Evolutionary conservation across 2,797 vertebrate genomes (phyloP).

Genomic region (Numenius phaeopus): DNA sequence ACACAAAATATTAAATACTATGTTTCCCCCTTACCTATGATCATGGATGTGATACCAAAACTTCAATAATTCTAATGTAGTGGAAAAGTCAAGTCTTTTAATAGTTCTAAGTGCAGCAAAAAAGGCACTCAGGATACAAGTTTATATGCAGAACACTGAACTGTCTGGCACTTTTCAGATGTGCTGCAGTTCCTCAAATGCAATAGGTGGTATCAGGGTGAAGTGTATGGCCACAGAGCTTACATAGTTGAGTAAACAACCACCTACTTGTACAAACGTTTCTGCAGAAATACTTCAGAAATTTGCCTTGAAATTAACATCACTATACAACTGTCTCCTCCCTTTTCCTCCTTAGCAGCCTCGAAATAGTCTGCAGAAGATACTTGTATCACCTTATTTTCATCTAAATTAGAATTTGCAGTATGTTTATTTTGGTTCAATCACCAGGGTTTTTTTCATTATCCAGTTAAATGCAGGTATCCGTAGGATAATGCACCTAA

Average conservation of each 20-base stretch:
- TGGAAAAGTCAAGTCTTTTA: not conserved
- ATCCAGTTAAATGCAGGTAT: not conserved
- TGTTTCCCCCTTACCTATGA: not conserved
- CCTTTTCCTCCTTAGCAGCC: not conserved
- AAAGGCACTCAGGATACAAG: not conserved
- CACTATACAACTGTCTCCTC: not conserved
- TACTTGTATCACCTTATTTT: slow-evolving; percentile 11
- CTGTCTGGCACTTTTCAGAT: not conserved
- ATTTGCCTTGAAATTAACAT: not conserved
- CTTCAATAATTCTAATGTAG: not conserved
- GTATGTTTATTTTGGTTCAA: not conserved
- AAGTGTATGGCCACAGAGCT: not conserved
- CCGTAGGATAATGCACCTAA: not conserved
- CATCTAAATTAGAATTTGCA: slow-evolving; percentile 4
- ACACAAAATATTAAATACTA: not conserved
- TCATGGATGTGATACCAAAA: not conserved
- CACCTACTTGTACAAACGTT: slow-evolving; percentile 2
- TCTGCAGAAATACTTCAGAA: not conserved
- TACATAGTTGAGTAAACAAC: not conserved
- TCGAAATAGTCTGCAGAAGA: not conserved
- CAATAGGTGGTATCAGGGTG: not conserved
- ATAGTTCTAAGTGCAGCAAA: not conserved
- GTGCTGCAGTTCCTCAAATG: not conserved
- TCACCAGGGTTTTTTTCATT: not conserved
- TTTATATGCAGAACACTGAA: not conserved